Conservation (phyloP, 2,113 vertebrate genomes). For the Catagonus wagneri region DNA sequence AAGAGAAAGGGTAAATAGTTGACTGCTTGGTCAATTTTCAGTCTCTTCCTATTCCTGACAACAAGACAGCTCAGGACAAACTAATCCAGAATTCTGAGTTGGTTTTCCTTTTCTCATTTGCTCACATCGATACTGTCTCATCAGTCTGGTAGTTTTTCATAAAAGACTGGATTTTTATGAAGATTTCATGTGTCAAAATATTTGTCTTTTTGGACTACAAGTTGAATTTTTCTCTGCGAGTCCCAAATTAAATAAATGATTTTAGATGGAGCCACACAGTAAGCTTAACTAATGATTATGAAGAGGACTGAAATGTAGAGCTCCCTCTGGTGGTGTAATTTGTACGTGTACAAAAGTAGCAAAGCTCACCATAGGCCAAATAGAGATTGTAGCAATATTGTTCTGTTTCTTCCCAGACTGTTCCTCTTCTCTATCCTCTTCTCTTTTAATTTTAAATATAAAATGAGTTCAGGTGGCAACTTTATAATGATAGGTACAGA, state of each 20-base stretch:
- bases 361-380: rapidly evolving
- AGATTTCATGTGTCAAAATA: not conserved
- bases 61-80: not conserved
- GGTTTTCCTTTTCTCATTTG: not conserved
- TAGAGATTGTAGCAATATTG: not conserved
- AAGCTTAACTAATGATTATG: conserved; percentile 17
- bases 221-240: not conserved
- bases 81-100: not conserved
- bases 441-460: not conserved
- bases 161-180: not conserved
- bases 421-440: not conserved
- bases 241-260: not conserved
- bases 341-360: not conserved
- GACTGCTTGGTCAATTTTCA: not conserved
- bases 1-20: not conserved
- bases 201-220: not conserved
- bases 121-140: not conserved
- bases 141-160: not conserved
- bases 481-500: not conserved
- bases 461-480: not conserved
- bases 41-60: not conserved
- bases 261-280: not conserved
- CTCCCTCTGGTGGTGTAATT: conserved; percentile 83
- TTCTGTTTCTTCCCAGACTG: not conserved
- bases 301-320: conserved; percentile 62